Evolutionary conservation across 1,140 invertebrate species (phyloP).

Genomic region (Mizuhopecten yessoensis): DNA sequence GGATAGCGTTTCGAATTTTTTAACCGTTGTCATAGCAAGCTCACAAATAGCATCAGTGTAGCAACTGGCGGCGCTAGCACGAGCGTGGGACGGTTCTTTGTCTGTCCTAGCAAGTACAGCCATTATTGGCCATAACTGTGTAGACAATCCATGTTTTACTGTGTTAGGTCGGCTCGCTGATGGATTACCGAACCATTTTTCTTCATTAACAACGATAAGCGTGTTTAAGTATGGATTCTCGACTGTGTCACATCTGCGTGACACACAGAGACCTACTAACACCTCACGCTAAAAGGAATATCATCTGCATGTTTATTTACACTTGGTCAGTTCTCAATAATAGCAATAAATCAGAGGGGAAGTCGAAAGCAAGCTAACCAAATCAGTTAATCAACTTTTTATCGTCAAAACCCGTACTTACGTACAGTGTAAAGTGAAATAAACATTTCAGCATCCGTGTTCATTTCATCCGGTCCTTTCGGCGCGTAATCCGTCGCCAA

Average conservation of each 20-base stretch:
- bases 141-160: not conserved
- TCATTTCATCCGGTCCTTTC: not conserved
- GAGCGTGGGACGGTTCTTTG: not conserved
- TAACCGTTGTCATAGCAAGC: not conserved
- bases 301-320: slow-evolving; percentile 27
- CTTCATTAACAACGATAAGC: slow-evolving; percentile 15
- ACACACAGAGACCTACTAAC: not conserved
- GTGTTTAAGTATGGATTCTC: not conserved
- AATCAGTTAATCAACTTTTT: slow-evolving; percentile 20
- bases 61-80: not conserved
- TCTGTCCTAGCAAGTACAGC: not conserved
- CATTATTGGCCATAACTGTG: not conserved
- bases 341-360: not conserved
- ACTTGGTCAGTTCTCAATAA: not conserved
- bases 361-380: not conserved
- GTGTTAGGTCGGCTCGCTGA: not conserved
- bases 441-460: slow-evolving; percentile 14
- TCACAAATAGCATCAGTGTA: not conserved
- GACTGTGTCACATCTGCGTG: not conserved
- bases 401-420: not conserved
- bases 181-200: slow-evolving; percentile 15
- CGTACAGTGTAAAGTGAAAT: not conserved
- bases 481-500: not conserved
- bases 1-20: too few species aligned
- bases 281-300: slow-evolving; percentile 16